phyloP scores from a whole-genome alignment of 2,888 invertebrate species.

The Pseudococcus longispinus region DNA sequence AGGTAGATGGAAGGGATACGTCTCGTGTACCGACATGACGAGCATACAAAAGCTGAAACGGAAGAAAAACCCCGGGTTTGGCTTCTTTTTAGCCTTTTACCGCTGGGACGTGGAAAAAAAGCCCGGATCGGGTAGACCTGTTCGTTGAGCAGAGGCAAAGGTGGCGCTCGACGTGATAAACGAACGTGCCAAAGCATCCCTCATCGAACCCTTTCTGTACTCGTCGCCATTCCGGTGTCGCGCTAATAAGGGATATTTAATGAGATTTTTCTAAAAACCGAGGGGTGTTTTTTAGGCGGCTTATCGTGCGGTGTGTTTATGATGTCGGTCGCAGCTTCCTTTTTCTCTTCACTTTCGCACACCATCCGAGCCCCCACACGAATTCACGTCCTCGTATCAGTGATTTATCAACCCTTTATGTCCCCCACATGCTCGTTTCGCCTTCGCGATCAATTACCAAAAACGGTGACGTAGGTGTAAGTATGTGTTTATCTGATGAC shows the following conservation, averaged over 20 bases:
- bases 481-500: no score
- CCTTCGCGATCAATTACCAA: not conserved
- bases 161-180: conserved; percentile 3
- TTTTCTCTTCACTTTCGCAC: not conserved
- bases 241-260: conserved; percentile 40
- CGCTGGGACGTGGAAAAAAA: not conserved
- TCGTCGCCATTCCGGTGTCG: not conserved
- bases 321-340: not conserved
- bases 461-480: not conserved
- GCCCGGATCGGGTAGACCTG: not conserved
- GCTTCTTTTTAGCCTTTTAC: not conserved
- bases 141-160: not conserved
- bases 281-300: not conserved
- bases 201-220: conserved; percentile 4
- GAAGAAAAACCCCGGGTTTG: not conserved
- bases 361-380: not conserved
- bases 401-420: not conserved
- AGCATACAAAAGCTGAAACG: not conserved
- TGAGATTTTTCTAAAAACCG: conserved; percentile 21
- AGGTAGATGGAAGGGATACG: not conserved
- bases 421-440: not conserved
- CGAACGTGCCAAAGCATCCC: conserved; percentile 7
- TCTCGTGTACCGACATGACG: not conserved
- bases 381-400: not conserved
- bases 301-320: conserved; percentile 18